Evolutionary conservation across 2,888 invertebrate genomes (phyloP), one percentile per base, ranked within the genome.

Genomic region (Drosophila anomalata): DNA sequence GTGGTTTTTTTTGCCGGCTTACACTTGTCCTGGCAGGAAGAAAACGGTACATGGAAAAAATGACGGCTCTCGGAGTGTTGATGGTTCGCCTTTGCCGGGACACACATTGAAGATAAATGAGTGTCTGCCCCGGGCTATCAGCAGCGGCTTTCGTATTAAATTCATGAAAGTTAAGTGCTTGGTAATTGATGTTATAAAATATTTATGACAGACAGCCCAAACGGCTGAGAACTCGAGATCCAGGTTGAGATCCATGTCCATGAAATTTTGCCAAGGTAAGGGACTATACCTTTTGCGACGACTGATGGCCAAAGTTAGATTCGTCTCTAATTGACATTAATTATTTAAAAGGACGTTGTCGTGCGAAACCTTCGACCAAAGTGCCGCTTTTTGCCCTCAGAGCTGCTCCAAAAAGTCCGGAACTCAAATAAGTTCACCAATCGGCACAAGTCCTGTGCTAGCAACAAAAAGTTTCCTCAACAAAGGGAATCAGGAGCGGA

Each of bases 111-210:
- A 80, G 88, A 89, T 85, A 87, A 87, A 89, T 87, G 87, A 84
- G 79, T 67, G 65, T 47, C 56, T 69, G 48, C 58, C 55, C 22
- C 39, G 36, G 57, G 65, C 47, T 41, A 54, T 69, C 73, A 73
- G 72, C 39, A 68, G 71, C 71, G 56, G 88, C 80, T 86, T 81
- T 84, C 81, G 89, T 89, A 89, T 89, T 88, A 89, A 90, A 89
- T 90, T 89, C 87, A 87, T 90, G 89, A 82, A 90, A 89, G 90
- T 91, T 91, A 91, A 91, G 91, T 91, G 91, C 91, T 91, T 89
- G 84, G 91, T 91, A 91, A 91, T 91, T 91, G 91, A 90, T 90
- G 91, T 91, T 90, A 91, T 91, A 91, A 91, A 91, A 91, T 90
- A 91, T 91, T 91, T 91, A 91, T 91, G 91, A 91, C 90, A 89